These are phyloP conservation scores for Diaprepes abbreviatus DNA, from an alignment of 2,888 invertebrate genomes.

Conservation along the genomic window DNA sequence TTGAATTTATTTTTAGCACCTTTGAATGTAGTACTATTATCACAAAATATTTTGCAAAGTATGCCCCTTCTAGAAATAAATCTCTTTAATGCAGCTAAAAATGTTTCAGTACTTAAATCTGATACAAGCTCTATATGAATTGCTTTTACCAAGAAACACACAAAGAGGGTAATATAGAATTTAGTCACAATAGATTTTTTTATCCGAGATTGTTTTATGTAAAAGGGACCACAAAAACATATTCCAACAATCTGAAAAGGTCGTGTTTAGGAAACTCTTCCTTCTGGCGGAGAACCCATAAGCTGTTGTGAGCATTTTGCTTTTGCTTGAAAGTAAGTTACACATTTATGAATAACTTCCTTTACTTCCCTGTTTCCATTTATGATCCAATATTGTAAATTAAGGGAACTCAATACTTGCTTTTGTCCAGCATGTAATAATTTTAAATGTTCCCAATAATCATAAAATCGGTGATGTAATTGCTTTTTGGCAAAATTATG, in stretches of 20 bases:
- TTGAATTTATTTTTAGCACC: slow-evolving; percentile 38
- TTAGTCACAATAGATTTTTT: slow-evolving; percentile 18
- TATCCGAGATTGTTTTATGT: slow-evolving; percentile 30
- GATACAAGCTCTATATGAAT: slow-evolving; percentile 41
- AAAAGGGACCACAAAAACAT: slow-evolving; percentile 39
- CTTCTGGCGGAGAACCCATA: slow-evolving; percentile 39
- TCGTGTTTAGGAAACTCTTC: slow-evolving; percentile 18
- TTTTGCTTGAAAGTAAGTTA: slow-evolving; percentile 31
- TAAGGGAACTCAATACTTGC: slow-evolving; percentile 30
- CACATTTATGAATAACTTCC: slow-evolving; percentile 38
- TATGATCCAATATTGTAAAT: slow-evolving; percentile 44
- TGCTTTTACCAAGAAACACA: slow-evolving; percentile 38
- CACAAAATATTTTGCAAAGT: slow-evolving; percentile 30
- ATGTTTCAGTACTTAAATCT: slow-evolving; percentile 36
- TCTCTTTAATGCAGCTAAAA: slow-evolving; percentile 35
- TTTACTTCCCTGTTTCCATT: slow-evolving; percentile 41
- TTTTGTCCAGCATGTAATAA: slow-evolving; percentile 47
- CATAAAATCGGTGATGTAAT: slow-evolving; percentile 36
- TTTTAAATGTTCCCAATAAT: slow-evolving; percentile 39
- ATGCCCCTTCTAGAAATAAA: slow-evolving; percentile 35
- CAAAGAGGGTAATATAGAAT: slow-evolving; percentile 28
- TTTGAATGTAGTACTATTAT: slow-evolving; percentile 38
- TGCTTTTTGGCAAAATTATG: slow-evolving; percentile 42
- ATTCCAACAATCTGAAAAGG: slow-evolving; percentile 28
- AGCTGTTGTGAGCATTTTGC: slow-evolving; percentile 31